Base-by-base conservation (phyloP, 1,140 invertebrate species). In the Ooceraea biroi region DNA sequence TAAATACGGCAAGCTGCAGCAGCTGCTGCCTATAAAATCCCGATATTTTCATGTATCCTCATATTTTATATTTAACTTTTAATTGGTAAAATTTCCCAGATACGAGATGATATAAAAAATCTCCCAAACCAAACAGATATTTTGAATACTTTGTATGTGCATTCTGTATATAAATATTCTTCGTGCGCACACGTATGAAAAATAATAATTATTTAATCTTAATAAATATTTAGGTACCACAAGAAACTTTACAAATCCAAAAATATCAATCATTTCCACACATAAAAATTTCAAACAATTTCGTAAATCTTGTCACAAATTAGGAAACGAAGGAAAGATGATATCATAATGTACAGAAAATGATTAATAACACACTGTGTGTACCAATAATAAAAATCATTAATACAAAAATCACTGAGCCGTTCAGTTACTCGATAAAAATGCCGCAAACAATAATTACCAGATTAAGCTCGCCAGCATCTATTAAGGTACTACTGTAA, bases 1-100 rank as follows among this genome's bases (percentile, higher is more conserved):
- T 78, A 78, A 22, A 44, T 78, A 63, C 46, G 17, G 10, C 36
- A 69, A 57, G 50, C 50, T 50, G n/a, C 55, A 27, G n/a, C 22
- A 27, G 25, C n/a, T 27, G 52, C 52, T 44, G 57, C 25, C 41
- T 19, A 41, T 48, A 7, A 69, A 57, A 69, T 55, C 36, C 41
- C 5, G n/a, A 46, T 36, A 14, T 17, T 57, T 57, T 69, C 76
- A 57, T 58, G 41, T 48, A 3, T 30, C 27, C 36, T 76, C 19
- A 14, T 48, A 19, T 57, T 57, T 68, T 36, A 36, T 7, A 7
- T 36, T 36, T 57, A 69, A 17, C 14, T n/a, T n/a, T n/a, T n/a
- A n/a, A n/a, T n/a, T n/a, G n/a, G n/a, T 22, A 5, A 46, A 65
- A 12, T 46, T 3, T 22, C 25, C 10, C 44, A 41, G 46, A 77